Evolutionary conservation across 2,888 invertebrate genomes (phyloP), one percentile per base, ranked within the genome.

Genomic region (Scrobipalpa atriplicella): DNA sequence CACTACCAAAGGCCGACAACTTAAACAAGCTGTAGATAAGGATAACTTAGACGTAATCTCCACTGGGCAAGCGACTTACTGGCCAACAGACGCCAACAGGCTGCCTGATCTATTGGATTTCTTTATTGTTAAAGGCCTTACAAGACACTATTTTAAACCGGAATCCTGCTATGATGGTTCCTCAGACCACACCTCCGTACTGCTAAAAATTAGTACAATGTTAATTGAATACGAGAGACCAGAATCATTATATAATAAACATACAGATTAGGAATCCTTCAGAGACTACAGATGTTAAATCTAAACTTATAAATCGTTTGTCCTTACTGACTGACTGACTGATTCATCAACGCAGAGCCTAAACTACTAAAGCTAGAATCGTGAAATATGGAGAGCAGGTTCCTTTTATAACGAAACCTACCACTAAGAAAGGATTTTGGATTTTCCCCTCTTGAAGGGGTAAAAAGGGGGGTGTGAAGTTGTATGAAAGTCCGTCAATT

Each of bases 231-330:
- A 56, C 2, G 56, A 41, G n/a, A 21, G 9, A n/a, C 29, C 18
- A 1, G 19, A n/a, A 38, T 21, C 18, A 3, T 38, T 67, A 11
- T 60, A 66, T 58, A 73, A 71, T 39, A 67, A 69, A 2, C 16
- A 58, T 0, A 75, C 72, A 7, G 71, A 77, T 65, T 75, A 73
- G 74, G 41, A 67, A 1, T 11, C 43, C 0, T 75, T 71, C 54
- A 13, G 66, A 7, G 68, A 69, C 18, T 66, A 65, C 13, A 38
- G n/a, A n/a, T n/a, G n/a, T n/a, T n/a, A n/a, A n/a, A n/a, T n/a
- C n/a, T n/a, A n/a, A n/a, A n/a, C n/a, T n/a, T n/a, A n/a, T n/a
- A n/a, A n/a, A n/a, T n/a, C n/a, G n/a, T n/a, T n/a, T n/a, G n/a
- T n/a, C n/a, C n/a, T n/a, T n/a, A n/a, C n/a, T n/a, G n/a, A n/a